A percentile compares a stretch with the other conserved stretches of the same genome.
Evolutionary conservation across 2,113 vertebrate genomes (phyloP).

Genomic region (Coreoperca whiteheadi): DNA sequence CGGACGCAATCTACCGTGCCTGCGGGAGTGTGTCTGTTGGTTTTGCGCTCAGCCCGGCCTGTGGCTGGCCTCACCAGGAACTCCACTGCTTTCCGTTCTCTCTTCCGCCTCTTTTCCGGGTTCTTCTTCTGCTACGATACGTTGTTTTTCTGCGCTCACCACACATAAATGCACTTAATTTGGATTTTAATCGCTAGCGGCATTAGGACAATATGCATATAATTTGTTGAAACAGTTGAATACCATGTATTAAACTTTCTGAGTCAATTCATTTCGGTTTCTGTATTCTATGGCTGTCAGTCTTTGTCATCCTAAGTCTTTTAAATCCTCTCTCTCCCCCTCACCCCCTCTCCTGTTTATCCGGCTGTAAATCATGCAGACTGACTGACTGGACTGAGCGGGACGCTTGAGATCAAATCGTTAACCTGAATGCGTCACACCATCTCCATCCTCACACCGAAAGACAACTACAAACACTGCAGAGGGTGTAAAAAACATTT

Average conservation of each 20-base stretch:
- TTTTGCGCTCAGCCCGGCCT: too few species aligned
- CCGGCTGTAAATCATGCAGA: constrained; percentile 38
- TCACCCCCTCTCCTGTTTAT: constrained; percentile 15
- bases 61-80: too few species aligned
- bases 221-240: background rate
- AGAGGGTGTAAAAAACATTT: background rate
- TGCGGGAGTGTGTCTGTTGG: too few species aligned
- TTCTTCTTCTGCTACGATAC: background rate
- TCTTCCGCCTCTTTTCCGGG: background rate
- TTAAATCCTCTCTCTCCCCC: background rate
- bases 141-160: background rate
- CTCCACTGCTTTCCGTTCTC: too few species aligned
- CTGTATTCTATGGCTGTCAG: background rate
- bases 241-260: background rate
- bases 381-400: constrained; percentile 43
- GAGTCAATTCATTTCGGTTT: background rate
- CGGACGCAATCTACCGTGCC: background rate
- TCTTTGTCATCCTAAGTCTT: background rate
- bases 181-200: background rate
- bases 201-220: background rate
- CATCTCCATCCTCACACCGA: constrained; percentile 16
- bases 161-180: background rate
- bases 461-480: background rate
- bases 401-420: constrained; percentile 33
- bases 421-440: constrained; percentile 67